Conservation (phyloP, 2,797 vertebrate genomes). For the Coccyzus lansbergi region DNA sequence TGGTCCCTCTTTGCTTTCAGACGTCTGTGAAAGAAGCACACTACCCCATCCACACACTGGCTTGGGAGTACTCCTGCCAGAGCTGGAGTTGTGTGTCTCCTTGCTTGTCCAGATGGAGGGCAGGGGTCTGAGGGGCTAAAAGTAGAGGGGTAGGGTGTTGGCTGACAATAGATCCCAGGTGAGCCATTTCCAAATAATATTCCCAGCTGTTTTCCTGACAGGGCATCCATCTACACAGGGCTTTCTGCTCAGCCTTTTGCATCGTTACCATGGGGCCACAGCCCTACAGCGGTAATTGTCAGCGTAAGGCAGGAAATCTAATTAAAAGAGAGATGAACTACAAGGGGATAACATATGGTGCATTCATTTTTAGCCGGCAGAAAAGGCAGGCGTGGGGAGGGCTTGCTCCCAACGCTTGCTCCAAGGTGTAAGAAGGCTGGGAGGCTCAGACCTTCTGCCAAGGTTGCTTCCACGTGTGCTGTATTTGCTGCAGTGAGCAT, state of each 20-base stretch:
- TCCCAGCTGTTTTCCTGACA: not conserved
- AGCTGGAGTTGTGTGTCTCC: not conserved
- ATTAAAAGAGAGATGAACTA: not conserved
- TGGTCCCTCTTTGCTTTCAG: not conserved
- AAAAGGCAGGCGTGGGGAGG: not conserved
- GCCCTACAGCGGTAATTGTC: not conserved
- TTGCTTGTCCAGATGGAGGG: not conserved
- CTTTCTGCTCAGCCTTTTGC: not conserved
- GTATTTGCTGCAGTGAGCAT: fast-evolving
- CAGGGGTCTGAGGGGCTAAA: not conserved
- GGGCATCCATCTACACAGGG: not conserved
- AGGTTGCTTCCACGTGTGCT: not conserved
- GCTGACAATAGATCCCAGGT: not conserved
- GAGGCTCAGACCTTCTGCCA: not conserved
- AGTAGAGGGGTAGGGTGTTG: not conserved
- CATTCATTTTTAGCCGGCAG: not conserved
- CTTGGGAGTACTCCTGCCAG: not conserved
- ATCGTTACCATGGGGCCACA: fast-evolving
- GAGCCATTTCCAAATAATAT: not conserved
- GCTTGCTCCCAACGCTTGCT: not conserved
- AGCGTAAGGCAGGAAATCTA: not conserved
- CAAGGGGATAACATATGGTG: not conserved
- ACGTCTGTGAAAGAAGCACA: not conserved
- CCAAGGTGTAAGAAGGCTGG: not conserved
- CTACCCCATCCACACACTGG: not conserved